phyloP scores from a whole-genome alignment of 2,888 invertebrate genomes.

The Beris chalybata region DNA sequence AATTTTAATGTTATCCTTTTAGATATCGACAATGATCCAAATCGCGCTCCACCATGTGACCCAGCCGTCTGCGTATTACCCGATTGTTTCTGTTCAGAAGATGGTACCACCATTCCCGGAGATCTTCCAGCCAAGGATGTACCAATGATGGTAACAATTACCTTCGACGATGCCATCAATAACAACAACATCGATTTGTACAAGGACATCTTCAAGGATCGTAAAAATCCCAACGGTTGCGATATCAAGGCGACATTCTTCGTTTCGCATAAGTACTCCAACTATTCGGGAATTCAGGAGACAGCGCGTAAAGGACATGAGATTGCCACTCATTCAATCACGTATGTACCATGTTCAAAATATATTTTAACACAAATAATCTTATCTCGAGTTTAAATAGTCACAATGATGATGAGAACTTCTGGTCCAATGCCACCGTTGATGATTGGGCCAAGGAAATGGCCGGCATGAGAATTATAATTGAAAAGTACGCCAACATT shows the following conservation, averaged over 20 bases:
- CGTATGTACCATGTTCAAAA: slow-evolving; percentile 63
- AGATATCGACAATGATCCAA: slow-evolving; percentile 93
- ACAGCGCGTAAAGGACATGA: slow-evolving; percentile 90
- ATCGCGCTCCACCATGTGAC: slow-evolving; percentile 89
- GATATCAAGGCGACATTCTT: slow-evolving; percentile 92
- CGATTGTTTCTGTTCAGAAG: slow-evolving; percentile 93
- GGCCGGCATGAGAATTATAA: slow-evolving; percentile 90
- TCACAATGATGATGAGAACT: slow-evolving; percentile 87
- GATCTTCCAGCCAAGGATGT: slow-evolving; percentile 82
- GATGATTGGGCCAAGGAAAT: slow-evolving; percentile 94
- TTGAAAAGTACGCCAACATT: slow-evolving; percentile 86
- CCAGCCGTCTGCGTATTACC: slow-evolving; percentile 82
- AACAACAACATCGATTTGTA: slow-evolving; percentile 93
- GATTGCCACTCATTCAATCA: slow-evolving; percentile 91
- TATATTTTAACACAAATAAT: slow-evolving; percentile 11
- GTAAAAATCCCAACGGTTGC: slow-evolving; percentile 91
- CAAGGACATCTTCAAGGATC: slow-evolving; percentile 88
- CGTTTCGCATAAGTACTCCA: slow-evolving; percentile 90
- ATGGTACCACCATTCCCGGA: slow-evolving; percentile 84
- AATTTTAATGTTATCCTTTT: slow-evolving; percentile 46
- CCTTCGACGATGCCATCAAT: slow-evolving; percentile 93
- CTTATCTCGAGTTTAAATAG: slow-evolving; percentile 55
- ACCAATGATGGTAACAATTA: slow-evolving; percentile 92
- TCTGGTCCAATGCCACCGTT: slow-evolving; percentile 91
- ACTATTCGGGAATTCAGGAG: slow-evolving; percentile 91